Evolutionary conservation across 2,113 vertebrate species (phyloP).

Genomic region (Vimba vimba): DNA sequence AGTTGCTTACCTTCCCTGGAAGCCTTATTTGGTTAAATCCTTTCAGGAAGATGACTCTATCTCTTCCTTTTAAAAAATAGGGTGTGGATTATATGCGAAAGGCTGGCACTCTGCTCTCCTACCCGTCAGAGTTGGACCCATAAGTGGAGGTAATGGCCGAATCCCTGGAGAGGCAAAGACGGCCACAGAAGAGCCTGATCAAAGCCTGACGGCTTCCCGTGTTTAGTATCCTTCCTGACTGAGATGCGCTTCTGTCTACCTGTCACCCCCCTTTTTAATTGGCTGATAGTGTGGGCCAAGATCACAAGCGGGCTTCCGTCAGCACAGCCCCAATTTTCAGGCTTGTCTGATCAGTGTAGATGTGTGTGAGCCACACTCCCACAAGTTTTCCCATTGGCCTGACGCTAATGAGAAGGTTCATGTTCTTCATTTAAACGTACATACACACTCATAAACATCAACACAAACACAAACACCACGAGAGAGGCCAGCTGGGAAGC

Average conservation of each 20-base stretch:
- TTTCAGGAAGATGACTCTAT: conserved; percentile 48
- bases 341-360: conserved; percentile 56
- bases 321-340: conserved; percentile 41
- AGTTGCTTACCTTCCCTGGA: neutral
- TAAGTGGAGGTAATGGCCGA: conserved; percentile 59
- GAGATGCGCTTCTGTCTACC: conserved; percentile 65
- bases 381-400: conserved; percentile 24
- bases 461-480: conserved; percentile 15
- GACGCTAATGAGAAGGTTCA: conserved; percentile 36
- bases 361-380: conserved; percentile 44
- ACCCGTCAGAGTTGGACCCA: conserved; percentile 62
- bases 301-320: conserved; percentile 46
- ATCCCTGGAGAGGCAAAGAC: conserved; percentile 63
- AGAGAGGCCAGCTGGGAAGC: conserved; percentile 48
- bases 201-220: conserved; percentile 60
- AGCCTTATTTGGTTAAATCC: conserved; percentile 46
- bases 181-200: conserved; percentile 62
- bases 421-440: conserved; percentile 56
- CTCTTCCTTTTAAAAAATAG: conserved; percentile 49
- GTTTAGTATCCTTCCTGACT: conserved; percentile 58
- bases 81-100: conserved; percentile 42
- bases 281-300: conserved; percentile 57
- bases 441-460: conserved; percentile 36
- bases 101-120: conserved; percentile 46
- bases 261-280: conserved; percentile 71